phyloP scores from a whole-genome alignment of 1,140 invertebrate genomes.

The Procambarus virginalis region DNA sequence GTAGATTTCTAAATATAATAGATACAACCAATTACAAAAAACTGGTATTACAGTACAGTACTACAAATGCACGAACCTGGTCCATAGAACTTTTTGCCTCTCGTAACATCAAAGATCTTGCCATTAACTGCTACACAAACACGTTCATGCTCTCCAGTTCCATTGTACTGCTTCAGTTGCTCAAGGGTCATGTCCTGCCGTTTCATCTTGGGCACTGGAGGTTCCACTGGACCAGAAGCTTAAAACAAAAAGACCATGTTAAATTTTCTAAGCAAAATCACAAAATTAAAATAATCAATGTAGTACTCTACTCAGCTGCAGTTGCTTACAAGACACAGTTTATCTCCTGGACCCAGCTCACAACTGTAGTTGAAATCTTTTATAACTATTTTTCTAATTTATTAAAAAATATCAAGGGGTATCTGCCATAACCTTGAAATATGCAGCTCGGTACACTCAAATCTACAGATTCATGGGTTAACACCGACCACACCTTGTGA shows the following conservation, averaged over 20 bases:
- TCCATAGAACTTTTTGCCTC: constrained; percentile 91
- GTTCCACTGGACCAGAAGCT: constrained; percentile 69
- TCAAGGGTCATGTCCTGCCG: constrained; percentile 92
- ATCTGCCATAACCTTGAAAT: too few relatives aligned
- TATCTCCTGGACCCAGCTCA: too few relatives aligned
- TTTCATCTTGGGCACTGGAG: constrained; percentile 85
- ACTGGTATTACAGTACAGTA: background rate
- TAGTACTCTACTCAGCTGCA: background rate
- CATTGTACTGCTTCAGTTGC: constrained; percentile 88
- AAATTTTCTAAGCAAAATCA: background rate
- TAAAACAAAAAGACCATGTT: background rate
- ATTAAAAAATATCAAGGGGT: too few relatives aligned
- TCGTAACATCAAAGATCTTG: constrained; percentile 96
- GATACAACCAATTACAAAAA: too few relatives aligned
- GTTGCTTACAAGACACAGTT: too few relatives aligned
- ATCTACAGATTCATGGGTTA: too few relatives aligned
- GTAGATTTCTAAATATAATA: too few relatives aligned
- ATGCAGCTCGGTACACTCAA: too few relatives aligned
- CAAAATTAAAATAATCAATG: background rate
- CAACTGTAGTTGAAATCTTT: too few relatives aligned
- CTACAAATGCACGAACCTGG: constrained; percentile 81
- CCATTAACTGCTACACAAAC: constrained; percentile 95
- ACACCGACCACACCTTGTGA: too few relatives aligned
- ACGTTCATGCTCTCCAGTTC: constrained; percentile 85
- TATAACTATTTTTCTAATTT: too few relatives aligned